A percentile compares a stretch with the other conserved stretches of the same genome.
phyloP scores from a whole-genome alignment of 2,888 invertebrate species.

The Eilema sororculum region DNA sequence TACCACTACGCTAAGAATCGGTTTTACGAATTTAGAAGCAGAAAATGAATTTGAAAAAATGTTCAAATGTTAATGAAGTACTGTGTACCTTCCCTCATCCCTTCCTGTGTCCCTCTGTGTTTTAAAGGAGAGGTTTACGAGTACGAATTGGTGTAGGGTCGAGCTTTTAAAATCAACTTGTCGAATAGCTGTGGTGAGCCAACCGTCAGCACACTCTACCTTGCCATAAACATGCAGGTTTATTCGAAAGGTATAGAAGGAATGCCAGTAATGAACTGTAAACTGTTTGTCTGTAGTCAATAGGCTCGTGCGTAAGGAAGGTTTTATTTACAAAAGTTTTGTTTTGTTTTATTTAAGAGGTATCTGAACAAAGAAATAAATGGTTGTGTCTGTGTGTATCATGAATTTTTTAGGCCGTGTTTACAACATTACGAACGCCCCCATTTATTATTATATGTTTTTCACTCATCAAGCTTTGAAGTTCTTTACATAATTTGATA shows the following conservation, averaged over 20 bases:
- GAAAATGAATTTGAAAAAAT: conserved; percentile 18
- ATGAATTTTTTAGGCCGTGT: neutral
- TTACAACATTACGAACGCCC: neutral
- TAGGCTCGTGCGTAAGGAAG: neutral
- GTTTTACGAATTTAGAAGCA: conserved; percentile 15
- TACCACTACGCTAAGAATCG: no score
- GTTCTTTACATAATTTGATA: neutral
- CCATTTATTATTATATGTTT: neutral
- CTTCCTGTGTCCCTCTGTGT: conserved; percentile 15
- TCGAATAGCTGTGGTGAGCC: conserved; percentile 22
- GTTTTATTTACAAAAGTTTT: conserved; percentile 9
- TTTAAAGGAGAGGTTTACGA: conserved; percentile 19
- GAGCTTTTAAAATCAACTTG: conserved; percentile 21
- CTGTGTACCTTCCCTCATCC: conserved; percentile 10
- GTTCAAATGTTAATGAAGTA: conserved; percentile 27
- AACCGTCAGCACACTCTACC: conserved; percentile 9
- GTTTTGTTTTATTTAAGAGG: neutral
- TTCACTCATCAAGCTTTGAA: neutral
- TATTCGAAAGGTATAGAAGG: conserved; percentile 13
- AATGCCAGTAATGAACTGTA: conserved; percentile 18
- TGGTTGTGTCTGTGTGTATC: neutral
- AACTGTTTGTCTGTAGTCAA: conserved; percentile 3
- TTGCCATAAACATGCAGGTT: conserved; percentile 17
- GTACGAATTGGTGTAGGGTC: conserved; percentile 15
- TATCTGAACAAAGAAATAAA: neutral